Percentiles rank a stretch among this genome's conserved stretches.
Evolutionary conservation across 2,888 invertebrate species (phyloP).

Genomic region (Drosophila affinis): DNA sequence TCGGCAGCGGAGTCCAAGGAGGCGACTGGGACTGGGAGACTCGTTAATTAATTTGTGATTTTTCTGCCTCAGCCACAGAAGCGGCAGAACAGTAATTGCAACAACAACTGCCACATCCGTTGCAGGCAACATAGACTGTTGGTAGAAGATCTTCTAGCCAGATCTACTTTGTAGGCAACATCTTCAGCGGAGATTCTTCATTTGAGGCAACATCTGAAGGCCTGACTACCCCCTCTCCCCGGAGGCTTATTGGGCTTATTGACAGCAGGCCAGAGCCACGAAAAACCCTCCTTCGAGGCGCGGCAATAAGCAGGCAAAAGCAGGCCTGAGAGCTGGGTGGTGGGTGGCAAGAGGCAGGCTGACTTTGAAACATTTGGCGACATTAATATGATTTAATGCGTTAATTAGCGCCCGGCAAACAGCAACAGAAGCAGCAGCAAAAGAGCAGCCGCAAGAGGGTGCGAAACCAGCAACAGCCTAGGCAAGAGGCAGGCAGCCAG

Average conservation of each 20-base stretch:
- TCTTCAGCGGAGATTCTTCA: not conserved
- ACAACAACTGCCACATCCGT: not conserved
- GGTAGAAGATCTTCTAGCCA: not conserved
- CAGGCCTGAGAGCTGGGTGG: not conserved
- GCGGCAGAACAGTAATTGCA: conserved; percentile 1
- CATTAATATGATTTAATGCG: conserved; percentile 83
- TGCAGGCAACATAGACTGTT: not conserved
- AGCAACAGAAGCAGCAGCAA: conserved; percentile 25
- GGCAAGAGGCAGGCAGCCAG: not conserved
- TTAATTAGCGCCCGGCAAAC: conserved; percentile 79
- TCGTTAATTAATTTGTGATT: conserved; percentile 82
- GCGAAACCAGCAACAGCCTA: conserved; percentile 55
- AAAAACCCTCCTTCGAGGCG: conserved; percentile 8
- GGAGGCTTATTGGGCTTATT: conserved; percentile 69
- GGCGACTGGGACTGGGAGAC: conserved; percentile 10
- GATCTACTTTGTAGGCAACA: not conserved
- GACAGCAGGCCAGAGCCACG: conserved; percentile 40
- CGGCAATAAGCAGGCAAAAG: conserved; percentile 67
- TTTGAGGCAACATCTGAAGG: not conserved
- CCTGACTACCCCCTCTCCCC: not conserved
- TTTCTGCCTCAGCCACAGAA: conserved; percentile 57
- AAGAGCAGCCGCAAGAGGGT: conserved; percentile 49
- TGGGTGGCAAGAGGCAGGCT: conserved; percentile 24
- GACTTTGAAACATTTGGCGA: conserved; percentile 81
- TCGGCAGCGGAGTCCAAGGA: conserved; percentile 37